Conservation (phyloP, 2,888 invertebrate species). For the Pogonocherus hispidulus region DNA sequence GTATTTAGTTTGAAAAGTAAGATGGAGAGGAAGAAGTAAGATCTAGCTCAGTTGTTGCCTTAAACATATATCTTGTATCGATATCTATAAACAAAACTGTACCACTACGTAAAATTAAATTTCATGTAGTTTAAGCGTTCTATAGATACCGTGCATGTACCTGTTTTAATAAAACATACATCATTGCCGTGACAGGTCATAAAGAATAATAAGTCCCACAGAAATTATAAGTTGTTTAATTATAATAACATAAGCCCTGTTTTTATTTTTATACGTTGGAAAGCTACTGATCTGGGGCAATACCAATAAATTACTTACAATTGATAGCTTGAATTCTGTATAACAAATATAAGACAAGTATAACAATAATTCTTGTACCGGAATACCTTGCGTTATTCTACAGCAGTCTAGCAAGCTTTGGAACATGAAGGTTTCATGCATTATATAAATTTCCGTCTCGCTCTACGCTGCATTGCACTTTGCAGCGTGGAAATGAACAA, state of each 20-base stretch:
- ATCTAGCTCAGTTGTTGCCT: not conserved
- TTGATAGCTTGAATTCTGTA: constrained; percentile 46
- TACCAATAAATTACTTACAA: constrained; percentile 45
- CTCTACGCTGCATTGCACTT: constrained; percentile 14
- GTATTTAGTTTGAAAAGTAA: too few species aligned
- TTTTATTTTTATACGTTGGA: constrained; percentile 42
- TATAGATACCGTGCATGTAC: constrained; percentile 18
- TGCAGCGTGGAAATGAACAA: not conserved
- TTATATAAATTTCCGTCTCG: constrained; percentile 32
- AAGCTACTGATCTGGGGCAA: constrained; percentile 44
- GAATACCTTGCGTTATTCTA: constrained; percentile 34
- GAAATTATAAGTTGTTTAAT: constrained; percentile 45
- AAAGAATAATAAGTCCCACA: constrained; percentile 43
- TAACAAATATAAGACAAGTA: constrained; percentile 48
- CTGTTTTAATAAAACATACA: constrained; percentile 46
- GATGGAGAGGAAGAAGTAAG: too few species aligned
- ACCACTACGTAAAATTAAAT: constrained; percentile 3
- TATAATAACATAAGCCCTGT: constrained; percentile 46
- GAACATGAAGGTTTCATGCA: constrained; percentile 29
- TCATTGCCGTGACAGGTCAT: constrained; percentile 37
- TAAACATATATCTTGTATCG: not conserved
- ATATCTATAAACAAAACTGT: not conserved
- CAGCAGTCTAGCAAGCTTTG: constrained; percentile 23
- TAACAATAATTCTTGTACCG: constrained; percentile 42
- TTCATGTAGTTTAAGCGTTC: constrained; percentile 16